Evolutionary conservation across 2,113 vertebrate genomes (phyloP).

Genomic region (Heloderma charlesbogerti): DNA sequence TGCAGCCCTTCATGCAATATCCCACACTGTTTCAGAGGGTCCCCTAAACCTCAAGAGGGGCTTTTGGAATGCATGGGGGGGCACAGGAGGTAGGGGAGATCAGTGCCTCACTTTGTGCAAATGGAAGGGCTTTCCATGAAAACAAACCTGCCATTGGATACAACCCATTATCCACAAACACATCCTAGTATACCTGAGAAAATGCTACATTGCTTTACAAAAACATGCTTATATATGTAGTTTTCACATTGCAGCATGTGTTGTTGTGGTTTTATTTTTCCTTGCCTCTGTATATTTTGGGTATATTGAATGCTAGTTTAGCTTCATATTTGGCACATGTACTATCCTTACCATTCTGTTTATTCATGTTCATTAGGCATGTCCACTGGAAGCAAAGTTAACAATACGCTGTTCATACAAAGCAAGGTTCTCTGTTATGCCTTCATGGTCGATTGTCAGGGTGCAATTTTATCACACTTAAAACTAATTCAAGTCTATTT

Average conservation of each 20-base stretch:
- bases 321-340: background rate
- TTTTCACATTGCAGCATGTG: background rate
- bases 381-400: constrained; percentile 49
- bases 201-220: background rate
- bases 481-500: constrained; percentile 71
- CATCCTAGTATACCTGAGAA: background rate
- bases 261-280: background rate
- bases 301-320: background rate
- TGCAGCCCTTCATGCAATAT: background rate
- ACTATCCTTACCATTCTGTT: constrained; percentile 59
- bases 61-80: background rate
- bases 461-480: constrained; percentile 74
- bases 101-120: too few relatives aligned
- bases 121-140: background rate
- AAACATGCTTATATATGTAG: background rate
- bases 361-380: constrained; percentile 59
- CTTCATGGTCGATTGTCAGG: constrained; percentile 71
- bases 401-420: constrained; percentile 62
- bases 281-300: background rate
- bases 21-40: background rate
- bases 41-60: background rate
- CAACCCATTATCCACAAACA: background rate
- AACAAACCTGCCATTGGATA: background rate
- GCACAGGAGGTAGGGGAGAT: background rate
- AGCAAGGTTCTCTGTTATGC: constrained; percentile 55